Evolutionary conservation across 2,888 invertebrate species (phyloP).

Genomic region (Sclerodermus sp.): DNA sequence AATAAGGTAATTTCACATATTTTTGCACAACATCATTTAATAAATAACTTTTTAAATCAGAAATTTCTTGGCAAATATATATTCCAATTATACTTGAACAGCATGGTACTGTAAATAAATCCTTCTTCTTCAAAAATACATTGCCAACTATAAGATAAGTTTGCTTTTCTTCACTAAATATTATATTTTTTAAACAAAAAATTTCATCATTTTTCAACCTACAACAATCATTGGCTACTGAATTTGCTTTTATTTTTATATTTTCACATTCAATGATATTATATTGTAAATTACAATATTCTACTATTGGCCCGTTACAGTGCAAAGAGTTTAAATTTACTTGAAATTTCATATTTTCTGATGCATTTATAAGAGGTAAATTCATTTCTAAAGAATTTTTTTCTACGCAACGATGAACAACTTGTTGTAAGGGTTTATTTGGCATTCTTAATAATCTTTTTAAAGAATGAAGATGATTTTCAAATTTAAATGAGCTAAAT

Average conservation of each 20-base stretch:
- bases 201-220: background rate
- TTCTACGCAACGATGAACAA: background rate
- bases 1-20: too few relatives aligned
- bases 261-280: background rate
- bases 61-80: too few relatives aligned
- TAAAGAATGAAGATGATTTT: constrained; percentile 1
- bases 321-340: background rate
- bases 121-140: too few relatives aligned
- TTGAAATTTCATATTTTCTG: background rate
- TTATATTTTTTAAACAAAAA: background rate
- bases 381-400: background rate
- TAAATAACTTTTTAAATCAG: too few relatives aligned
- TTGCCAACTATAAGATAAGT: too few relatives aligned
- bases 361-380: background rate
- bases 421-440: constrained; percentile 1
- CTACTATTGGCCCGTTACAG: background rate
- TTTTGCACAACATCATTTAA: too few relatives aligned
- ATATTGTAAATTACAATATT: background rate
- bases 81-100: too few relatives aligned
- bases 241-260: constrained; percentile 1
- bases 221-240: constrained; percentile 2
- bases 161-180: background rate
- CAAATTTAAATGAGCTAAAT: constrained; percentile 1
- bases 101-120: too few relatives aligned
- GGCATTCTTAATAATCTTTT: background rate